Evolutionary conservation across 2,888 invertebrate species (phyloP).

Genomic region (Octonoba sinensis): DNA sequence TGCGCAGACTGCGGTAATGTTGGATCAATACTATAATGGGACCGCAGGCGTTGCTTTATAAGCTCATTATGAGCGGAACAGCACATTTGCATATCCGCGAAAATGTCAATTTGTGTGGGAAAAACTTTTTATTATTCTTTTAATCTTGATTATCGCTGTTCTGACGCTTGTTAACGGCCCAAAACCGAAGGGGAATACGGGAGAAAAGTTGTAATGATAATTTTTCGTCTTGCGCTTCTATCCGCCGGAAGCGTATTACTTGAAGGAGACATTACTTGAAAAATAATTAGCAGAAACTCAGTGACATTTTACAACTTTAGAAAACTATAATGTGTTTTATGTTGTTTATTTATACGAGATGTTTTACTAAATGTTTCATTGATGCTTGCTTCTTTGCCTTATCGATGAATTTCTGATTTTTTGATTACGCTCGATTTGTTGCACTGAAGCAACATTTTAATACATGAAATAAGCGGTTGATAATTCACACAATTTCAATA

Average conservation of each 20-base stretch:
- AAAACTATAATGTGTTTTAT: no score
- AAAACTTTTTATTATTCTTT: conserved; percentile 49
- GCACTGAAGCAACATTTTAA: no score
- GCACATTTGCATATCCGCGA: conserved; percentile 52
- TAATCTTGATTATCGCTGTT: conserved; percentile 39
- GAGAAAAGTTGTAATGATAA: conserved; percentile 43
- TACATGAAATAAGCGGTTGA: no score
- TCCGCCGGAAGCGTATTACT: conserved; percentile 37
- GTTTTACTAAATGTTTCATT: no score
- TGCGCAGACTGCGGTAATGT: conserved; percentile 34
- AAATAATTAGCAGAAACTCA: conserved; percentile 30
- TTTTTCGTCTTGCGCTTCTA: conserved; percentile 27
- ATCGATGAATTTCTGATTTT: no score
- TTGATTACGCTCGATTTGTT: no score
- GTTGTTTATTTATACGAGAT: no score
- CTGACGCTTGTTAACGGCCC: conserved; percentile 42
- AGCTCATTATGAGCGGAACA: conserved; percentile 49
- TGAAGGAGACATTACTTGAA: conserved; percentile 29
- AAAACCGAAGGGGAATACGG: conserved; percentile 4
- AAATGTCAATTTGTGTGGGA: conserved; percentile 55
- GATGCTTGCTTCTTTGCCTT: no score
- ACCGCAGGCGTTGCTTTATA: conserved; percentile 26
- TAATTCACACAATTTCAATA: no score
- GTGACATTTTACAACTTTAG: no score
- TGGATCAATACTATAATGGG: conserved; percentile 49